phyloP scores from a whole-genome alignment of 2,797 vertebrate genomes.

The Graptemys geographica region DNA sequence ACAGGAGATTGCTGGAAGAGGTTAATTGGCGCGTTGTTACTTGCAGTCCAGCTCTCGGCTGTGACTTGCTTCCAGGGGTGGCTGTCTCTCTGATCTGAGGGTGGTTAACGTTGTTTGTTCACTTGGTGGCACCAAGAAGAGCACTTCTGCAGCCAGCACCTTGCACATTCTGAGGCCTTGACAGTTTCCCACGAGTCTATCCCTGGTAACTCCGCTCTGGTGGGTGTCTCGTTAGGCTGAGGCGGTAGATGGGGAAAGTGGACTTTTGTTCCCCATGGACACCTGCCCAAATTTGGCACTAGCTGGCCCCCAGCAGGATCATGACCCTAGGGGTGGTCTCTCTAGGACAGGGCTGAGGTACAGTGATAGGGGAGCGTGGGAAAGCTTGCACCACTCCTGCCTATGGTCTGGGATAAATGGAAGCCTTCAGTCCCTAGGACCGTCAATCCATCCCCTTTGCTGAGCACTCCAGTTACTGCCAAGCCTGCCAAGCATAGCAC shows the following conservation, averaged over 20 bases:
- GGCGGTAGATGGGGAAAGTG: not conserved
- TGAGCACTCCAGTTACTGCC: rapidly evolving
- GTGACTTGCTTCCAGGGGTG: not conserved
- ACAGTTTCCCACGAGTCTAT: not conserved
- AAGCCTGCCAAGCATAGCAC: constrained; percentile 64
- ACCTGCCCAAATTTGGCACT: not conserved
- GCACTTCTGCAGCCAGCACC: not conserved
- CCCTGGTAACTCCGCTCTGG: not conserved
- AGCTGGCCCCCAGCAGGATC: not conserved
- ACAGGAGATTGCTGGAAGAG: not conserved
- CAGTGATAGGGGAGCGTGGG: not conserved
- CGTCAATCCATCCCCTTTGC: not conserved
- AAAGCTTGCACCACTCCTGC: not conserved
- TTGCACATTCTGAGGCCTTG: not conserved
- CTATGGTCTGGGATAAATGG: not conserved
- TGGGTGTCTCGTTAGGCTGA: not conserved
- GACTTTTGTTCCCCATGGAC: not conserved
- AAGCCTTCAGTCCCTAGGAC: not conserved
- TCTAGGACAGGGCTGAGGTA: rapidly evolving
- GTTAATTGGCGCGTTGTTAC: not conserved
- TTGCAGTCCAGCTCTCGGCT: not conserved
- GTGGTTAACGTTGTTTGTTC: not conserved
- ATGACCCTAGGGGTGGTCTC: not conserved
- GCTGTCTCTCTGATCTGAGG: too few relatives aligned
- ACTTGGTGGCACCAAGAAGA: not conserved